Percentiles rank a stretch among this genome's conserved stretches.
Conservation (phyloP, 2,888 invertebrate genomes). For the Plutella xylostella region DNA sequence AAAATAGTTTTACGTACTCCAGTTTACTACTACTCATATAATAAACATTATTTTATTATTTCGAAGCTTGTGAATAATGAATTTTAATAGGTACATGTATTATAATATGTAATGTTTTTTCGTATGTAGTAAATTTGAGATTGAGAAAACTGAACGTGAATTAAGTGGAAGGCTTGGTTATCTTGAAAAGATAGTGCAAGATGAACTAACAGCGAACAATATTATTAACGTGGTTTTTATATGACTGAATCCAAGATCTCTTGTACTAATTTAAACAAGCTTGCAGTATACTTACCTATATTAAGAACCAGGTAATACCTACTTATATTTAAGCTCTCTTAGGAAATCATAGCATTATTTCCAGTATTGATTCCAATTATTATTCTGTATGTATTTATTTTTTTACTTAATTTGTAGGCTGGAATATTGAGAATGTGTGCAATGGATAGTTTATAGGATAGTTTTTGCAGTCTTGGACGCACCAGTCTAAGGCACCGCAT, state of each 20-base stretch:
- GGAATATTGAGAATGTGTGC: not conserved
- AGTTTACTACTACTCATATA: no score
- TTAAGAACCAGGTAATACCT: not conserved
- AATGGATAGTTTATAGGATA: not conserved
- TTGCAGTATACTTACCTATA: not conserved
- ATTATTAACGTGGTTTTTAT: no score
- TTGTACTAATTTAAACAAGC: not conserved
- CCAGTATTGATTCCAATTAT: not conserved
- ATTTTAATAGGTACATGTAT: no score
- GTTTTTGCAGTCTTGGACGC: constrained; percentile 33
- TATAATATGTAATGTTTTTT: no score
- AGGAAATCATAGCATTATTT: no score
- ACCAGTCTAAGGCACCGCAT: constrained; percentile 62
- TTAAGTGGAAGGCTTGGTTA: constrained; percentile 39
- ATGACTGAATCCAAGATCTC: not conserved
- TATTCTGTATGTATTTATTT: no score
- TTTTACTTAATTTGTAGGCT: constrained; percentile 1
- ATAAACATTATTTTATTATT: no score
- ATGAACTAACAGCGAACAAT: constrained; percentile 39
- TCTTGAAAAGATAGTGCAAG: constrained; percentile 53
- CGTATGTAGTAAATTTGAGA: no score
- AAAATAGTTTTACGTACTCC: no score
- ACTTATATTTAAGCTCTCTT: not conserved
- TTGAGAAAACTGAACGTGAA: no score
- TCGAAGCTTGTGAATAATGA: no score